phyloP scores from a whole-genome alignment of 2,888 invertebrate genomes.

The Rutpela maculata region DNA sequence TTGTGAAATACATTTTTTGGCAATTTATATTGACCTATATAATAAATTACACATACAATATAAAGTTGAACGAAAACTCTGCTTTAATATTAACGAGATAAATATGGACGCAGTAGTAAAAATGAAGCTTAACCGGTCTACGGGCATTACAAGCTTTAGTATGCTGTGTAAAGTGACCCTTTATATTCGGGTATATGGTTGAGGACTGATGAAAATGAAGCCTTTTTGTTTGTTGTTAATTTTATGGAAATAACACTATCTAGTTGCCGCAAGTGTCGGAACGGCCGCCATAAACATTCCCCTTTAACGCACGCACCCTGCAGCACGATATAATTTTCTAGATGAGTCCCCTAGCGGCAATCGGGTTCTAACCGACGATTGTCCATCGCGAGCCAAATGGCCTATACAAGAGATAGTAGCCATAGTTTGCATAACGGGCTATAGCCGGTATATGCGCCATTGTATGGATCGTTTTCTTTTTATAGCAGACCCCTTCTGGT shows the following conservation, averaged over 20 bases:
- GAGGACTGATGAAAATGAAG: conserved; percentile 53
- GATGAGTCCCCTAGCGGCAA: conserved; percentile 69
- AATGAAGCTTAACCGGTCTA: conserved; percentile 34
- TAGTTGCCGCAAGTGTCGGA: conserved; percentile 71
- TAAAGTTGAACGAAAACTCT: neutral
- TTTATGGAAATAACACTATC: conserved; percentile 71
- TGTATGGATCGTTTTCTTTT: conserved; percentile 70
- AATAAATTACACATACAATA: neutral
- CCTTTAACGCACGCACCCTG: conserved; percentile 67
- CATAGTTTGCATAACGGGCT: conserved; percentile 72
- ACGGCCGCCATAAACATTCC: conserved; percentile 69
- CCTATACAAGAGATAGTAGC: conserved; percentile 71
- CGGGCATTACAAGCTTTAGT: conserved; percentile 37
- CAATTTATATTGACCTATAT: neutral
- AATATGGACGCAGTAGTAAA: conserved; percentile 19
- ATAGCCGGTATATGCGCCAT: conserved; percentile 69
- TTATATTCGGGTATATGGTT: conserved; percentile 41
- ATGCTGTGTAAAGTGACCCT: conserved; percentile 43
- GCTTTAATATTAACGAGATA: conserved; percentile 26
- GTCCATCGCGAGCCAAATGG: conserved; percentile 70
- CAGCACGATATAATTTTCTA: conserved; percentile 69
- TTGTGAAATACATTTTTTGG: neutral
- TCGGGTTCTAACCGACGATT: conserved; percentile 71
- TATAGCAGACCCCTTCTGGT: conserved; percentile 68
- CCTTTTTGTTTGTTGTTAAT: conserved; percentile 71